Conservation (phyloP, 2,888 invertebrate genomes). For the Rhorus exstirpatorius region DNA sequence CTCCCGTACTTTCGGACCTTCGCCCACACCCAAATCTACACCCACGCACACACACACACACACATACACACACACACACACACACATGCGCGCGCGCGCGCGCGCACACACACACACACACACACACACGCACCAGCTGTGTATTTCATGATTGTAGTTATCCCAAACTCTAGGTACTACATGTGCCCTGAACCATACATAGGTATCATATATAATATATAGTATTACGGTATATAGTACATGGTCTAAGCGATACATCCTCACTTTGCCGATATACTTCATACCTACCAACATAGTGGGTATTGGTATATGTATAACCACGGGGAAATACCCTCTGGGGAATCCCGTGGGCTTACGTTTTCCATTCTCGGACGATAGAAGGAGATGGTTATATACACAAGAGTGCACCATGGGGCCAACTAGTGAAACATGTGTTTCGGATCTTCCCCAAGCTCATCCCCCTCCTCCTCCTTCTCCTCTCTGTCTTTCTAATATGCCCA, state of each 20-base stretch:
- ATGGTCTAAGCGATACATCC: conserved; percentile 44
- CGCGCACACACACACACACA: too few relatives aligned
- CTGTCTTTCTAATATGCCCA: conserved; percentile 22
- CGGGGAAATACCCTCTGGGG: conserved; percentile 71
- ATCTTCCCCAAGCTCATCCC: conserved; percentile 59
- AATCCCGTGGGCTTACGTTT: conserved; percentile 71
- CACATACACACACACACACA: neutral
- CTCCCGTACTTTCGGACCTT: conserved; percentile 22
- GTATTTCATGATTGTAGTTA: neutral
- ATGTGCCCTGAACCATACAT: neutral
- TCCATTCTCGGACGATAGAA: conserved; percentile 38
- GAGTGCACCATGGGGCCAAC: conserved; percentile 33
- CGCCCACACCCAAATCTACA: neutral
- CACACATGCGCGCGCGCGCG: too few relatives aligned
- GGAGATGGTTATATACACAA: conserved; percentile 28
- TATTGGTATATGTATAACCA: conserved; percentile 47
- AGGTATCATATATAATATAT: conserved; percentile 32
- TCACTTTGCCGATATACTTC: conserved; percentile 39
- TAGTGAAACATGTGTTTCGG: conserved; percentile 74
- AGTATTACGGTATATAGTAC: conserved; percentile 3
- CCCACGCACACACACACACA: neutral
- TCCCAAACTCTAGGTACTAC: conserved; percentile 24
- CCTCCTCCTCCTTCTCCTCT: neutral
- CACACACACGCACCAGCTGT: too few relatives aligned
- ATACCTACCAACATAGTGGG: conserved; percentile 1